Conservation (phyloP, 2,113 vertebrate species). For the Labeo rohita region DNA sequence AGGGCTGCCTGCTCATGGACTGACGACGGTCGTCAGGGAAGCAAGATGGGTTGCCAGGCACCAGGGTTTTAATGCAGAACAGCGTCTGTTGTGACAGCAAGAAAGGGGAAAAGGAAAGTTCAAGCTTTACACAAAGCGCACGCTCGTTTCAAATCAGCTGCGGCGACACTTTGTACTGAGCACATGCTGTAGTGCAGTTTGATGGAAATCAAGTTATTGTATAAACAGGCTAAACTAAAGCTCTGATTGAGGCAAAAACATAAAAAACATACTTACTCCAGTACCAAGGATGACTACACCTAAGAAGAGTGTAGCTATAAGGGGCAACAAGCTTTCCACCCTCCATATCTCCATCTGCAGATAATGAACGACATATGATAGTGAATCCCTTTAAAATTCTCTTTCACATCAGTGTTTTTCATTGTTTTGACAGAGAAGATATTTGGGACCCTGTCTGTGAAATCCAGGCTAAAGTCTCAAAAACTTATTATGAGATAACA, state of each 20-base stretch:
- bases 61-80: conserved; percentile 60
- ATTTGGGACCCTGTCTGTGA: background rate
- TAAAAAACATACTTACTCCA: conserved; percentile 74
- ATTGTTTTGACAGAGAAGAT: background rate
- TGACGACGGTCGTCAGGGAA: conserved; percentile 87
- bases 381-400: background rate
- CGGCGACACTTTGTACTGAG: background rate
- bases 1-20: conserved; percentile 95
- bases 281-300: conserved; percentile 75
- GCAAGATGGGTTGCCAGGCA: conserved; percentile 62
- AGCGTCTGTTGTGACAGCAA: conserved; percentile 42
- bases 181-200: background rate
- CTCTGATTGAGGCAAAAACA: background rate
- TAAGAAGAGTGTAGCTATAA: conserved; percentile 79
- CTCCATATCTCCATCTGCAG: conserved; percentile 68
- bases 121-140: conserved; percentile 7
- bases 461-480: too few relatives aligned
- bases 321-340: conserved; percentile 73
- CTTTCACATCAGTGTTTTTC: background rate
- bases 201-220: background rate
- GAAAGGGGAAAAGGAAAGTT: background rate
- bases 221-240: background rate
- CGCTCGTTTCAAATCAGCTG: background rate
- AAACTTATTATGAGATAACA: too few relatives aligned
- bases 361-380: background rate